These are phyloP conservation scores for Callorhinus ursinus DNA, from an alignment of 2,113 vertebrate genomes.

Conservation along the genomic window DNA sequence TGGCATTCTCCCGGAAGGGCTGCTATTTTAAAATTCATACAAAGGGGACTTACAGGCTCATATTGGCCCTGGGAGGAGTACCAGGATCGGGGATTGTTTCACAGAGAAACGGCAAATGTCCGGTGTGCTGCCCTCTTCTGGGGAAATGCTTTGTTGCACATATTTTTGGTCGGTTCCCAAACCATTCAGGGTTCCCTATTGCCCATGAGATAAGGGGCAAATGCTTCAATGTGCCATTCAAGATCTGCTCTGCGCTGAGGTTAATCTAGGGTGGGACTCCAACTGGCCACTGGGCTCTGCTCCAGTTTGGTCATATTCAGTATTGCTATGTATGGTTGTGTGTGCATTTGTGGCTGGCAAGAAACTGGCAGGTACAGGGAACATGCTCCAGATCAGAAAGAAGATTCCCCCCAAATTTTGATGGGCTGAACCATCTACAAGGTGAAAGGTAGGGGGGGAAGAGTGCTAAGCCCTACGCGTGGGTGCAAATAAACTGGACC, in stretches of 20 bases:
- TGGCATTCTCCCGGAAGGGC: background rate
- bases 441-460: background rate
- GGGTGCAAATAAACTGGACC: constrained; percentile 23
- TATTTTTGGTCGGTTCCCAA: background rate
- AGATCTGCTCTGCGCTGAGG: background rate
- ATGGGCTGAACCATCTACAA: background rate
- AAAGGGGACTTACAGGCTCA: background rate
- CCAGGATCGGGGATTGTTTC: background rate
- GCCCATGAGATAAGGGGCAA: background rate
- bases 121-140: background rate
- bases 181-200: background rate
- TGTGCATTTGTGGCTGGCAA: background rate
- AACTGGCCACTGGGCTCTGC: background rate
- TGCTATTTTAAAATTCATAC: background rate
- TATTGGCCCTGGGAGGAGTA: background rate
- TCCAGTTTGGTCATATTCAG: background rate
- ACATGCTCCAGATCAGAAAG: background rate
- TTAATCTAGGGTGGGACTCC: background rate
- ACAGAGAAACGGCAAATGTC: background rate
- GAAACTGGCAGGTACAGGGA: background rate
- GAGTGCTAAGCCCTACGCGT: background rate
- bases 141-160: background rate
- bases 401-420: background rate
- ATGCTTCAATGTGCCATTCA: background rate
- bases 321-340: background rate